Evolutionary conservation across 2,797 vertebrate species (phyloP), one percentile per base, ranked within the genome.

Genomic region (Spea hammondii): DNA sequence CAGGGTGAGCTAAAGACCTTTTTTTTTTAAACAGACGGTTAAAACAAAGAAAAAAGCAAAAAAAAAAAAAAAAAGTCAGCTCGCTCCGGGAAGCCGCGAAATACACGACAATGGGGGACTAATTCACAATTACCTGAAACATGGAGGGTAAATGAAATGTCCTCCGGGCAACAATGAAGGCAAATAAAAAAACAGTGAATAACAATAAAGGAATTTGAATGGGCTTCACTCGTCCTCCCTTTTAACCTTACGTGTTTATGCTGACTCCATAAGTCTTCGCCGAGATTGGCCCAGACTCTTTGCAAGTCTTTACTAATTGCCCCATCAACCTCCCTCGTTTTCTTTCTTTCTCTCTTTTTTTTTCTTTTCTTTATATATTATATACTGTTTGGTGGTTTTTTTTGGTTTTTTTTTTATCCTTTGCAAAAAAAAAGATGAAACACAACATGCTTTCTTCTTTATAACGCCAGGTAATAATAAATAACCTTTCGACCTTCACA

Each of bases 111-210:
- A 81, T 50, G 62, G 74, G 54, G 5, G 14, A 4, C 69, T 72
- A 72, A 77, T 81, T 81, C 79, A 77, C 79, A 81, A 81, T 72
- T 77, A 80, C 79, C 68, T 76, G 79, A 66, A 80, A 80, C 64
- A 68, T 72, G 53, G 79, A 69, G 57, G 71, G 62, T 64, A 72
- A 45, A 12, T 68, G 74, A 76, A 81, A 62, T 50, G 14, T 72
- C 64, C 74, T 64, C 53, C 12, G 49, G 64, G 69, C 68, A 68
- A 70, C 51, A 74, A 77, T 77, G 77, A 77, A 81, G 64, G 32
- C 50, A 44, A 76, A 81, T 72, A 81, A 62, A 59, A 17, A 62
- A 65, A 10, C 51, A 45, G 11, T 62, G 73, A 80, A 76, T 80
- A 72, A 10, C 5, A 59, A 59, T 5, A 59, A 5, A 59, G n/a